Conservation (phyloP, 53 echinoderm and acorn worm species). For the Patiria pectinifera region DNA sequence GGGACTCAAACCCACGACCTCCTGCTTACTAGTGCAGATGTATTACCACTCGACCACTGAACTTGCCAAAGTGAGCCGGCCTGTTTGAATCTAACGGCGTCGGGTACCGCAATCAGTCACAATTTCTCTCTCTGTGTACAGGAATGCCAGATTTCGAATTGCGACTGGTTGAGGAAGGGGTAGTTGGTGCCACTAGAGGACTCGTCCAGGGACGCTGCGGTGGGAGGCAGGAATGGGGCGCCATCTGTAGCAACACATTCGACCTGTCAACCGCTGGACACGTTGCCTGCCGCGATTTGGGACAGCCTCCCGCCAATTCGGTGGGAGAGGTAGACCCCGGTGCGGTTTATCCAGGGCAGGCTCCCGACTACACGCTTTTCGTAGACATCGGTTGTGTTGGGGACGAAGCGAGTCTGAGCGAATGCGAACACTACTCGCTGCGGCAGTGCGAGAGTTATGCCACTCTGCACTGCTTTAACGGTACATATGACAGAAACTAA, state of each 20-base stretch:
- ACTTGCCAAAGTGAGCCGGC: too few relatives aligned
- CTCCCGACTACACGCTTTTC: constrained; percentile 18
- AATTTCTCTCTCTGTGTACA: not conserved
- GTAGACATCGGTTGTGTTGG: constrained; percentile 38
- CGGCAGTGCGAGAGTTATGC: constrained; percentile 10
- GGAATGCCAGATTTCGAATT: constrained; percentile 38
- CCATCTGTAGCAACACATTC: constrained; percentile 33
- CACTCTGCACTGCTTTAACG: constrained; percentile 30
- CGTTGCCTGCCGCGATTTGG: constrained; percentile 31
- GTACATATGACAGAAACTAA: not conserved
- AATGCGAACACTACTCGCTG: constrained; percentile 29
- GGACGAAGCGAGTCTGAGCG: constrained; percentile 8
- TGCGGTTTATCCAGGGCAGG: not conserved
- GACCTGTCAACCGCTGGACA: not conserved
- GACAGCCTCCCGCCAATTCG: not conserved
- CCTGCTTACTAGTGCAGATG: too few relatives aligned
- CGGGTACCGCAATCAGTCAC: not conserved
- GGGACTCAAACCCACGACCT: too few relatives aligned
- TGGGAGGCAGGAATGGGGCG: constrained; percentile 7
- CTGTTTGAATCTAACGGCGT: too few relatives aligned
- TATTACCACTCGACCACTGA: too few relatives aligned
- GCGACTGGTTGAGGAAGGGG: not conserved
- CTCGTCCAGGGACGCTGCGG: constrained; percentile 33
- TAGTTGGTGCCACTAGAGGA: not conserved
- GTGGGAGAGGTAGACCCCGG: not conserved